Evolutionary conservation across 2,113 vertebrate species (phyloP).

Genomic region (Toxotes chatareus): DNA sequence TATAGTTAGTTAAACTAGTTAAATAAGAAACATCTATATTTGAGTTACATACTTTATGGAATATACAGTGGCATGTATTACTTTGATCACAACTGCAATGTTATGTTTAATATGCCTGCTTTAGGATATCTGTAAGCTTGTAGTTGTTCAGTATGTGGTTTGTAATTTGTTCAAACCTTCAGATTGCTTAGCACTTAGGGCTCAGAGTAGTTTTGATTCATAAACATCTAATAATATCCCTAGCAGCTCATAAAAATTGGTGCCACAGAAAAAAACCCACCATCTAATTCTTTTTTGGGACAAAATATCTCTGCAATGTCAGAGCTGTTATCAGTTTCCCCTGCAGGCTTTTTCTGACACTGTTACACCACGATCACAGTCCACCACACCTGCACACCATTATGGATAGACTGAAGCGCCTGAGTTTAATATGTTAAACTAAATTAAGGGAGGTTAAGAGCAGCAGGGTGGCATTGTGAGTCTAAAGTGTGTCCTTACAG

Average conservation of each 20-base stretch:
- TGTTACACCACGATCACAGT: constrained; percentile 22
- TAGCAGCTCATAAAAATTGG: constrained; percentile 29
- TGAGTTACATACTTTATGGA: neutral
- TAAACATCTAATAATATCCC: constrained; percentile 1
- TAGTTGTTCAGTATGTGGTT: neutral
- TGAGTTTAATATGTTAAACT: constrained; percentile 36
- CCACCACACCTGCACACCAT: constrained; percentile 17
- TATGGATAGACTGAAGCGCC: neutral
- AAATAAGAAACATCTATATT: neutral
- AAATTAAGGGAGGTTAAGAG: constrained; percentile 36
- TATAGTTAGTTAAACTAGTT: neutral
- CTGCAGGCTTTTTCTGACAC: constrained; percentile 27
- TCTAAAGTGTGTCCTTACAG: constrained; percentile 36
- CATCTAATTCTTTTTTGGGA: constrained; percentile 39
- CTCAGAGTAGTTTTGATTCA: neutral
- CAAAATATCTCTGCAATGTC: constrained; percentile 28
- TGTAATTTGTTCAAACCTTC: neutral
- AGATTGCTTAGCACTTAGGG: neutral
- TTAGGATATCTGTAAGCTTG: neutral
- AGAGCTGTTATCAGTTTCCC: constrained; percentile 24
- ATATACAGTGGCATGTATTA: neutral
- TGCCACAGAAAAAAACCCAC: neutral
- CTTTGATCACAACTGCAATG: neutral
- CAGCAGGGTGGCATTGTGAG: constrained; percentile 1
- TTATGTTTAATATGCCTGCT: neutral